Conservation (phyloP, 2,113 vertebrate genomes). For the Tonatia bakeri region DNA sequence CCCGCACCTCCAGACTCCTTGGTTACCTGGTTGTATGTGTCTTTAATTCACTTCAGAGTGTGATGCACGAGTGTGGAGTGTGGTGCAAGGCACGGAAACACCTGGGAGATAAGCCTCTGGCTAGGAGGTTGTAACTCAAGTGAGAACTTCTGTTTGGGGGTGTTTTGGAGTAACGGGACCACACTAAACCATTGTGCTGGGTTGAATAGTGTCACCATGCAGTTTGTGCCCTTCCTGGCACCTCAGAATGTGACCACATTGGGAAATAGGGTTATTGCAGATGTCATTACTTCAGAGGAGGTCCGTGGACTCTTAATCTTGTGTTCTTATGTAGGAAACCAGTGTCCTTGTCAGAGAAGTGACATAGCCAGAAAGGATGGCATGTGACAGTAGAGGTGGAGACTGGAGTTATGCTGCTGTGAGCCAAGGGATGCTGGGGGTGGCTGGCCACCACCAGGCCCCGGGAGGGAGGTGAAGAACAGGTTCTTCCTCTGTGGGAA, state of each 20-base stretch:
- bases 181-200: not conserved
- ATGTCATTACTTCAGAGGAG: not conserved
- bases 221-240: not conserved
- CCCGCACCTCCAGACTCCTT: not conserved
- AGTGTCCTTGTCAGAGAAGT: not conserved
- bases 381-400: rapidly evolving
- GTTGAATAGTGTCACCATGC: not conserved
- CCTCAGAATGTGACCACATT: not conserved
- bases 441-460: not conserved
- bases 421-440: not conserved
- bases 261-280: not conserved
- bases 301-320: not conserved
- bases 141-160: not conserved
- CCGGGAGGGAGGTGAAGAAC: not conserved
- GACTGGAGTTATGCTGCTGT: not conserved
- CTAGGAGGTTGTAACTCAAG: not conserved
- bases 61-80: not conserved
- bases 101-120: not conserved
- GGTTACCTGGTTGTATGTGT: not conserved
- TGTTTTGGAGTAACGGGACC: not conserved
- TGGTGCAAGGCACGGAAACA: not conserved
- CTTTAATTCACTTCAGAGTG: not conserved
- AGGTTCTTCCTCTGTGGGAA: not conserved
- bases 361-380: not conserved
- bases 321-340: not conserved